These are phyloP conservation scores for Alcis repandata DNA, from an alignment of 2,888 invertebrate genomes.

Conservation along the genomic window DNA sequence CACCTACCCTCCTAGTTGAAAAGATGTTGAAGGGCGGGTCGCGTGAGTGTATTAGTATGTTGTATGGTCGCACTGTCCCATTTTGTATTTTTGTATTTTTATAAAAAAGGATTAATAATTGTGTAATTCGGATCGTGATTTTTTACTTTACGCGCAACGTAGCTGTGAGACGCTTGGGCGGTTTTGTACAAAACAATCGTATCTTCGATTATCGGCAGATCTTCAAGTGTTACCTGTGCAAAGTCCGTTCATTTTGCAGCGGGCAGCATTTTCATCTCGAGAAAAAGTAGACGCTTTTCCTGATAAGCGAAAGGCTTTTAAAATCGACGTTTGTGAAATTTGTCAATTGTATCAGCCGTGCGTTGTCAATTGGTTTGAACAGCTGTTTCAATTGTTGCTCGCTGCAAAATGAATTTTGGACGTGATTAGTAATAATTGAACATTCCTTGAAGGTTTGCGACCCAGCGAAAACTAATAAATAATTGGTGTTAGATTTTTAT, in stretches of 20 bases:
- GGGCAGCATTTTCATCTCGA: conserved; percentile 10
- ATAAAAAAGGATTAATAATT: conserved; percentile 83
- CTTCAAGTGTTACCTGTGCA: conserved; percentile 53
- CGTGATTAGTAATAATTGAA: conserved; percentile 18
- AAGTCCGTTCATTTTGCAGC: conserved; percentile 16
- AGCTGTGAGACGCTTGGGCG: conserved; percentile 64
- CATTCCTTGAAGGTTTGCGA: conserved; percentile 61
- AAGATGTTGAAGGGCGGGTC: conserved; percentile 67
- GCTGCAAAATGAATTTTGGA: conserved; percentile 3
- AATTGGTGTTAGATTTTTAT: conserved; percentile 78
- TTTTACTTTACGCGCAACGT: conserved; percentile 81
- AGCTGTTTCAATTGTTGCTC: neutral
- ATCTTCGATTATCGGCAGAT: conserved; percentile 49
- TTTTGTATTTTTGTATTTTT: conserved; percentile 87
- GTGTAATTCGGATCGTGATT: conserved; percentile 81
- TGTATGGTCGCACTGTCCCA: conserved; percentile 83
- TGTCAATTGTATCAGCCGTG: too few species aligned
- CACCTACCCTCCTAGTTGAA: conserved; percentile 75
- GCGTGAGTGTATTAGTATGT: conserved; percentile 71
- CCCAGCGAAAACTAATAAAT: conserved; percentile 59
- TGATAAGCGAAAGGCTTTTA: neutral
- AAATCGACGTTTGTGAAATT: neutral
- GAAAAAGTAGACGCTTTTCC: neutral
- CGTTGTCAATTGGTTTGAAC: neutral
- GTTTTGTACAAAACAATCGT: conserved; percentile 42